Evolutionary conservation across 2,888 invertebrate genomes (phyloP).

Genomic region (Aproaerema taeniolella): DNA sequence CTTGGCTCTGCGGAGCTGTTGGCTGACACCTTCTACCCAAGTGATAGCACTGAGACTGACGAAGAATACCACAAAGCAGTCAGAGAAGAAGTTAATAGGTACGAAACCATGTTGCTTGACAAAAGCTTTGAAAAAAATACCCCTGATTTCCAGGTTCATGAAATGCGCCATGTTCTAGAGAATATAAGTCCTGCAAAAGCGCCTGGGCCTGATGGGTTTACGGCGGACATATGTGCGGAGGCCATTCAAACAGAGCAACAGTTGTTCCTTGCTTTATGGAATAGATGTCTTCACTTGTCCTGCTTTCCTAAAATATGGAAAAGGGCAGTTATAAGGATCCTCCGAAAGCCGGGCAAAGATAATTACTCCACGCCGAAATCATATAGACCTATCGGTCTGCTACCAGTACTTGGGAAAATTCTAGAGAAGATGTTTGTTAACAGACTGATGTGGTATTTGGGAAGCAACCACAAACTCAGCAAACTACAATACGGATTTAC

Average conservation of each 20-base stretch:
- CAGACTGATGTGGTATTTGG: background rate
- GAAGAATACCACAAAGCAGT: too few relatives aligned
- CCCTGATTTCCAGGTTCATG: background rate
- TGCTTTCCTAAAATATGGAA: background rate
- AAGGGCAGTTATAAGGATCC: background rate
- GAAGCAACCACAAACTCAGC: background rate
- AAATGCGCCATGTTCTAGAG: background rate
- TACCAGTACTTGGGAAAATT: background rate
- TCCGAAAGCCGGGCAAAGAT: background rate
- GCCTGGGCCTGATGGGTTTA: background rate
- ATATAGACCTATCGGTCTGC: background rate
- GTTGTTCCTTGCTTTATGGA: background rate
- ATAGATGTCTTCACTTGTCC: background rate
- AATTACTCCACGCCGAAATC: background rate
- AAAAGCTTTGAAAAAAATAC: background rate
- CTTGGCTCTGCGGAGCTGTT: background rate
- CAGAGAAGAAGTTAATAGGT: too few relatives aligned
- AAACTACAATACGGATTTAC: background rate
- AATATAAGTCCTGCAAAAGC: background rate
- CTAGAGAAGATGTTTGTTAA: background rate
- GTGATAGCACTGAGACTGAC: too few relatives aligned
- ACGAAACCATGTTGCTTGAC: too few relatives aligned
- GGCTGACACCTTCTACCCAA: background rate
- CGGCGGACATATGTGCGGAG: background rate
- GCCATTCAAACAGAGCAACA: background rate